A percentile compares a stretch with the other conserved stretches of the same genome.
These are phyloP conservation scores for Colossoma macropomum DNA, from an alignment of 2,113 vertebrate genomes.

Conservation along the genomic window DNA sequence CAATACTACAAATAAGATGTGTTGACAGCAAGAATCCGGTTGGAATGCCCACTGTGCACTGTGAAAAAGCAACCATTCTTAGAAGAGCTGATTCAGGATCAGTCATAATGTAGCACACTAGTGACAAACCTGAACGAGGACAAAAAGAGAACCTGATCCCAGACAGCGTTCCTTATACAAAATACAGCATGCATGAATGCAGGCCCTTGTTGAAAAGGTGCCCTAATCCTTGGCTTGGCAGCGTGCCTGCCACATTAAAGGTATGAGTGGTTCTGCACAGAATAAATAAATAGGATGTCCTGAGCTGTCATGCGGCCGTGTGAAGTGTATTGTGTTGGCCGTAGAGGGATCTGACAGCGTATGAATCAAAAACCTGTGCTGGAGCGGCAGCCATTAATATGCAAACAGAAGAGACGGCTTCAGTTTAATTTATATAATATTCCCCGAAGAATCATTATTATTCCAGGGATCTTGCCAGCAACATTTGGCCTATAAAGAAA, in stretches of 20 bases:
- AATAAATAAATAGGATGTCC: constrained; percentile 55
- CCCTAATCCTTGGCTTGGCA: constrained; percentile 21
- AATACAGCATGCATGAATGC: neutral
- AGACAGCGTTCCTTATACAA: constrained; percentile 6
- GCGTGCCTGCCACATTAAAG: constrained; percentile 20
- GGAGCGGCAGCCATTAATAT: constrained; percentile 69
- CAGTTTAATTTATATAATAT: constrained; percentile 81
- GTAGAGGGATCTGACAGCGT: constrained; percentile 60
- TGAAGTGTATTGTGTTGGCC: constrained; percentile 59
- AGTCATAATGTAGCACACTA: neutral
- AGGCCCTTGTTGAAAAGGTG: constrained; percentile 6
- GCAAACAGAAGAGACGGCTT: constrained; percentile 74
- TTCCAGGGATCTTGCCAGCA: constrained; percentile 72
- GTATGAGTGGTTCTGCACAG: constrained; percentile 43
- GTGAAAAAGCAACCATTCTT: neutral
- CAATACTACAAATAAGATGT: neutral
- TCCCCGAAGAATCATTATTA: constrained; percentile 78
- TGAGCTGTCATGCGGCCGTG: constrained; percentile 50
- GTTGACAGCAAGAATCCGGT: neutral
- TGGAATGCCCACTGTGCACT: neutral
- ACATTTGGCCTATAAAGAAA: constrained; percentile 82
- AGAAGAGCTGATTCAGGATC: neutral
- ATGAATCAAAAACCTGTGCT: constrained; percentile 64
- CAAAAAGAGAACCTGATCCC: neutral
- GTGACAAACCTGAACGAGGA: neutral